These are phyloP conservation scores for Platycnemis pennipes DNA, from an alignment of 2,888 invertebrate genomes.

Conservation along the genomic window DNA sequence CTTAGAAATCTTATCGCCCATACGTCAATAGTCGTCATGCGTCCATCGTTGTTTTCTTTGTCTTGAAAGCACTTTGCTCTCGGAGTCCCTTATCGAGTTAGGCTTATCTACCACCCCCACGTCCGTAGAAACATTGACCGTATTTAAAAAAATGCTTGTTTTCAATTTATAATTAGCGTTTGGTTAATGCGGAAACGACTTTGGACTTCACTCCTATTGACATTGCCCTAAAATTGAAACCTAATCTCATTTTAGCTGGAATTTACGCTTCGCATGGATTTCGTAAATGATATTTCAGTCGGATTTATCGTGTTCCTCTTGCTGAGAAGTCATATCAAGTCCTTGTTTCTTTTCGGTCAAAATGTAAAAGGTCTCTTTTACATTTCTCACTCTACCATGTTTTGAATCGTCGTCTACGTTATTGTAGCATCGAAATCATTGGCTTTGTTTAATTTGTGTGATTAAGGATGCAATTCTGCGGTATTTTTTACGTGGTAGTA, in stretches of 20 bases:
- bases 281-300: too few relatives aligned
- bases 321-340: too few relatives aligned
- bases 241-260: background rate
- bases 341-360: too few relatives aligned
- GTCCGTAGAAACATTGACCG: background rate
- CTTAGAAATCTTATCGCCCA: background rate
- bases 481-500: too few relatives aligned
- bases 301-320: too few relatives aligned
- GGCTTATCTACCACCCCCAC: background rate
- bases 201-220: background rate
- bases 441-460: too few relatives aligned
- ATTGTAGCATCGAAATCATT: too few relatives aligned
- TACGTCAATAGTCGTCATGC: background rate
- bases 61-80: background rate
- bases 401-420: too few relatives aligned
- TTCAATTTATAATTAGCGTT: background rate
- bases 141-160: background rate
- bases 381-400: too few relatives aligned
- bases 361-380: too few relatives aligned
- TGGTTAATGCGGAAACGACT: slow-evolving; percentile 3
- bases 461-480: too few relatives aligned
- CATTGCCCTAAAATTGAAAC: background rate
- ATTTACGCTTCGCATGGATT: too few relatives aligned
- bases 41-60: background rate
- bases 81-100: background rate